phyloP scores from a whole-genome alignment of 2,888 invertebrate genomes.

The Tanytarsus gracilentus region DNA sequence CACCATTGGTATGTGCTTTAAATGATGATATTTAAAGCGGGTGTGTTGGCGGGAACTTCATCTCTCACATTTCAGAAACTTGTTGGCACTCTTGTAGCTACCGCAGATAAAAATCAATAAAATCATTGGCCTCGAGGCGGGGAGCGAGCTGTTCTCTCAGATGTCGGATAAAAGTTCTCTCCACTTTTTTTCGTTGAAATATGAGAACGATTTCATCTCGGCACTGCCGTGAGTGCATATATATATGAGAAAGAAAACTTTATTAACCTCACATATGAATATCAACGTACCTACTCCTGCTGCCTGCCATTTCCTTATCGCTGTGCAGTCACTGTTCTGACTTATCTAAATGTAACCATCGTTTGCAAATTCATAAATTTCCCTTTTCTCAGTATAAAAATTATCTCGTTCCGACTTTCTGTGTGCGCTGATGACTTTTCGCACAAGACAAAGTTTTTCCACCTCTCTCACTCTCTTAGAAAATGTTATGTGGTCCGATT shows the following conservation, averaged over 20 bases:
- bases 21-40: background rate
- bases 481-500: no score
- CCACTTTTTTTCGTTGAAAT: conserved; percentile 14
- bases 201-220: background rate
- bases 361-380: background rate
- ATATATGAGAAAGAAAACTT: conserved; percentile 2
- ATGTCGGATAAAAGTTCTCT: no score
- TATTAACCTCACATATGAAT: conserved; percentile 10
- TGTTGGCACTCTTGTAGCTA: background rate
- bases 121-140: background rate
- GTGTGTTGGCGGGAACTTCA: background rate
- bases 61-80: conserved; percentile 1
- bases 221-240: no score
- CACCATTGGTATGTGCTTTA: background rate
- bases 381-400: no score
- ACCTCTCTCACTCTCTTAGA: no score
- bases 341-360: conserved; percentile 18
- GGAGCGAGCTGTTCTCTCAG: background rate
- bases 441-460: no score
- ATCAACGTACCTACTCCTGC: no score
- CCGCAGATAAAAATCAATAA: conserved; percentile 15
- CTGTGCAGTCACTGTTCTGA: no score
- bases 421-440: no score
- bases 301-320: no score
- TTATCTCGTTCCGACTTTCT: no score